These are phyloP conservation scores for Garrulus glandarius DNA, from an alignment of 2,797 vertebrate genomes.

Conservation along the genomic window DNA sequence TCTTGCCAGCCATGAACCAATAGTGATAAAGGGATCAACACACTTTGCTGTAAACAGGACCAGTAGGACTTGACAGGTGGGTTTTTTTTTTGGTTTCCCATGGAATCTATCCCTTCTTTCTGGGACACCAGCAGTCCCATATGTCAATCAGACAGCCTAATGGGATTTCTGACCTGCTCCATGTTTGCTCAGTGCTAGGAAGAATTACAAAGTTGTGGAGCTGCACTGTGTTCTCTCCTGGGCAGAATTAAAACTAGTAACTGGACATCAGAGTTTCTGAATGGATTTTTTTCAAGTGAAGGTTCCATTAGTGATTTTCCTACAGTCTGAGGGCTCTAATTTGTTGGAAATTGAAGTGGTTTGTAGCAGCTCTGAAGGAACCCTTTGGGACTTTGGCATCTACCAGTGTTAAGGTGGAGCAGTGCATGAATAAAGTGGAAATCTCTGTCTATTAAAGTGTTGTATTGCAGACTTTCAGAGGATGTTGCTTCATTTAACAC, in stretches of 20 bases:
- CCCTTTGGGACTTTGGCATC: neutral
- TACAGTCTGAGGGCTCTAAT: neutral
- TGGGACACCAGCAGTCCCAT: neutral
- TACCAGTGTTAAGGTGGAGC: neutral
- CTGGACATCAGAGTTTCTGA: neutral
- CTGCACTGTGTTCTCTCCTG: neutral
- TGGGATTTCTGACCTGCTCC: neutral
- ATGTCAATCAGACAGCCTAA: neutral
- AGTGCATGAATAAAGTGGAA: neutral
- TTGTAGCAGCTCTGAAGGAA: neutral
- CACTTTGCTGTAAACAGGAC: neutral
- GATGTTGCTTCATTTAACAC: neutral
- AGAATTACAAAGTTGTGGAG: neutral
- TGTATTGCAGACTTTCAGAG: neutral
- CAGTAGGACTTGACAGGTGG: neutral
- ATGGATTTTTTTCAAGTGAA: neutral
- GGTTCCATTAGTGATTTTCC: slow-evolving; percentile 7
- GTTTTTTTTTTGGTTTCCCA: neutral
- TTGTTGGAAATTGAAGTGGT: neutral
- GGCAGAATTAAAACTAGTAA: neutral
- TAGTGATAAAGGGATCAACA: neutral
- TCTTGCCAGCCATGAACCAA: neutral
- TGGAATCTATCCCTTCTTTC: neutral
- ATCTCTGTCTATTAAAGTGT: neutral
- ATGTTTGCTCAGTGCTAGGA: neutral